Base-by-base conservation (phyloP, 2,797 vertebrate species). In the Brachyrhaphis roseni region DNA sequence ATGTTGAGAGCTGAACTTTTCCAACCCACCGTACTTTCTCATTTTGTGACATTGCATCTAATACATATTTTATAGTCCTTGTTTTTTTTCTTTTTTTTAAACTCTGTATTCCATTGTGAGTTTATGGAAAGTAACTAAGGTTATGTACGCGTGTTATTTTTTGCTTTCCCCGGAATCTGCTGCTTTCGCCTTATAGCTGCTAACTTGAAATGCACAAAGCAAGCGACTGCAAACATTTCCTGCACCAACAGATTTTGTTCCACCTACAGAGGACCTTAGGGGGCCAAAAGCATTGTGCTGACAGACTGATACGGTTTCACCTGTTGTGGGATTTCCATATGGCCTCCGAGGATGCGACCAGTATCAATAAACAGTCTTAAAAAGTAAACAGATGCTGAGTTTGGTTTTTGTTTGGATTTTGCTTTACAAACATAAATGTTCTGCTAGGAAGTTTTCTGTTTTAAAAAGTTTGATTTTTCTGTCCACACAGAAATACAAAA, bases 261-360 rank as follows among this genome's bases (percentile, higher is more conserved):
- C 89, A 78, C 92, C 90, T 85, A 86, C 88, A 86, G 78, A 81
- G n/a, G 77, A 78, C 72, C 78, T 5, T 41, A 47, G 34, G 70
- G 78, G 83, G 72, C 11, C 49, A 36, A 70, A 2, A 5, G 74
- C 8, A 0, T 78, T 82, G 59, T 82, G 76, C 46, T 79, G 68
- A 73, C 74, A 74, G n/a, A 78, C 53, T 90, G 82, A 78, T 85
- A 81, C 76, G 78, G 53, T 72, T 57, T 80, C 76, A 78, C 49
- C 49, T 51, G 15, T 51, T 55, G 87, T 78, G 75, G 77, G 78
- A 81, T 73, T 1, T 12, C 83, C 85, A 89, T 90, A 88, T 90
- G 90, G 82, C 45, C 79, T 78, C 43, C 13, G 59, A 78, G 31
- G 15, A 64, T 64, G 59, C 16, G 18, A 28, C 15, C 16, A 10